Conservation (phyloP, 2,888 invertebrate species). For the Brachycybe producta region DNA sequence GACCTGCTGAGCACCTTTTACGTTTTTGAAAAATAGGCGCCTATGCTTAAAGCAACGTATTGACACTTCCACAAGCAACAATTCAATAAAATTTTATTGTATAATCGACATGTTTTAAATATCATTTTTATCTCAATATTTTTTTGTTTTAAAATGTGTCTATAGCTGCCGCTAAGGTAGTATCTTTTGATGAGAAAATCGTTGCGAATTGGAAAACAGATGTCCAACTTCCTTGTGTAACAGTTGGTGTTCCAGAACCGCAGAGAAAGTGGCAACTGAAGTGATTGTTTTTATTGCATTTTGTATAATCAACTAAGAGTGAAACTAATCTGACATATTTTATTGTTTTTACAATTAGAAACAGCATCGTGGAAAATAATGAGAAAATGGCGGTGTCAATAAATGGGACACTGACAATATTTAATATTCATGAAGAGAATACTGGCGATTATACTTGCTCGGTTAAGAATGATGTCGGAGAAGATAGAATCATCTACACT, state of each 20-base stretch:
- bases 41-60: too few species aligned
- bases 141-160: too few species aligned
- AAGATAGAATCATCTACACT: conserved; percentile 13
- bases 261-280: conserved; percentile 57
- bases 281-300: too few species aligned
- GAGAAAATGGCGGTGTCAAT: conserved; percentile 49
- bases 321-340: too few species aligned
- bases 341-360: neutral
- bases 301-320: neutral
- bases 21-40: too few species aligned
- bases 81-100: too few species aligned
- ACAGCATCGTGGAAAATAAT: neutral
- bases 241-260: conserved; percentile 85
- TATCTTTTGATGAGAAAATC: conserved; percentile 73
- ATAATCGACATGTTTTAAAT: too few species aligned
- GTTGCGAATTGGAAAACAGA: conserved; percentile 56
- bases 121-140: too few species aligned
- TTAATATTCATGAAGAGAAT: conserved; percentile 7
- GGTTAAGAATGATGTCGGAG: conserved; percentile 17
- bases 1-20: too few species aligned
- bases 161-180: conserved; percentile 80
- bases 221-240: conserved; percentile 76
- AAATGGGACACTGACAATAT: conserved; percentile 10
- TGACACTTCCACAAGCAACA: too few species aligned
- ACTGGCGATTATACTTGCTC: conserved; percentile 16